A percentile compares a stretch with the other conserved stretches of the same genome.
Evolutionary conservation across 2,888 invertebrate species (phyloP).

Genomic region (Chesias legatella): DNA sequence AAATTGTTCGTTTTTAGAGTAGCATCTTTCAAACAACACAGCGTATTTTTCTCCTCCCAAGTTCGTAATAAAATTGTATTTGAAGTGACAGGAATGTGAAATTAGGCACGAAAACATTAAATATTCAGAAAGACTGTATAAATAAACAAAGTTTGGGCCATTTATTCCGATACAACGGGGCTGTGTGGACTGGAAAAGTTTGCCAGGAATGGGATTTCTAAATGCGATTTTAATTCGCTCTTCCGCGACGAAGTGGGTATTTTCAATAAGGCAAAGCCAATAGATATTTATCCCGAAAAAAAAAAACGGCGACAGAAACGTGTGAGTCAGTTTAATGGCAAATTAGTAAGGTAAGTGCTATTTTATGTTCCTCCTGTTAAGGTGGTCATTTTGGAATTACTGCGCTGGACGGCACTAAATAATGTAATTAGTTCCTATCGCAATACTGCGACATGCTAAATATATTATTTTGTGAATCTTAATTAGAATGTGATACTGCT

Average conservation of each 20-base stretch:
- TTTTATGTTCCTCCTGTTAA: slow-evolving; percentile 24
- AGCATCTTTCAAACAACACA: slow-evolving; percentile 32
- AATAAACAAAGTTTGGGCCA: slow-evolving; percentile 77
- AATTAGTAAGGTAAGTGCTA: slow-evolving; percentile 31
- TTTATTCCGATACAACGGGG: slow-evolving; percentile 78
- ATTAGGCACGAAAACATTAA: slow-evolving; percentile 67
- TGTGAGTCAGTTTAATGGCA: slow-evolving; percentile 34
- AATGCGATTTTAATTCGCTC: slow-evolving; percentile 79
- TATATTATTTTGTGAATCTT: too few species aligned
- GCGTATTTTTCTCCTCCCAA: slow-evolving; percentile 39
- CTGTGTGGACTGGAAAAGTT: slow-evolving; percentile 74
- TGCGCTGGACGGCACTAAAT: slow-evolving; percentile 5
- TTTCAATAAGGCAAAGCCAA: slow-evolving; percentile 71
- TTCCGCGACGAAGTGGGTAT: slow-evolving; percentile 71
- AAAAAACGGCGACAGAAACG: slow-evolving; percentile 29
- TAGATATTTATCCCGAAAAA: slow-evolving; percentile 53
- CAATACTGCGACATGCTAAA: too few species aligned
- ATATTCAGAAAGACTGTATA: slow-evolving; percentile 76
- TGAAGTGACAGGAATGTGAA: slow-evolving; percentile 65
- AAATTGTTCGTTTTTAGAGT: background rate
- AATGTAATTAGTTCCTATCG: background rate
- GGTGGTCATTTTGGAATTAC: slow-evolving; percentile 8
- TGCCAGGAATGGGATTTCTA: slow-evolving; percentile 75
- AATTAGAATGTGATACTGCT: too few species aligned
- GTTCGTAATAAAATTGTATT: slow-evolving; percentile 43